Conservation (phyloP, 2,113 vertebrate genomes). For the Podocnemis expansa region DNA sequence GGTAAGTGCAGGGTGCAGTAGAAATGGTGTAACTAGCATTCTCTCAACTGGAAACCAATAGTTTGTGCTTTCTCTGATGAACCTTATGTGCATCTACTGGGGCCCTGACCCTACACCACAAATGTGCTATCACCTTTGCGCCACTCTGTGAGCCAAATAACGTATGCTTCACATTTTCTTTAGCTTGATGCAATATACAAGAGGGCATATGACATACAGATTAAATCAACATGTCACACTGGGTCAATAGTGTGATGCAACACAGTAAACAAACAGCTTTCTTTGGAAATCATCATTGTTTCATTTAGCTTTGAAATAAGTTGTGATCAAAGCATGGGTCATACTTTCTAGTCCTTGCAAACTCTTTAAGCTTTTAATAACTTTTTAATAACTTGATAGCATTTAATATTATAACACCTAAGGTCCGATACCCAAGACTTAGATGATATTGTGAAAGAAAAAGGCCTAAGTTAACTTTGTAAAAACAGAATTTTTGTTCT, state of each 20-base stretch:
- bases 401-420: conserved; percentile 19
- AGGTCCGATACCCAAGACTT: not conserved
- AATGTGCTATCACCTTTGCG: not conserved
- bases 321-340: not conserved
- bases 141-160: not conserved
- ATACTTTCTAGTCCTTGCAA: not conserved
- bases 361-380: not conserved
- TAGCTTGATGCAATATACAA: not conserved
- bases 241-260: not conserved
- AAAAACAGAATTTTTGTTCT: not conserved
- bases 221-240: not conserved
- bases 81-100: accelerated
- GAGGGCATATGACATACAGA: not conserved
- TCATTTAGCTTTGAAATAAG: not conserved
- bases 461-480: not conserved
- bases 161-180: not conserved
- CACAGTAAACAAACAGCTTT: not conserved
- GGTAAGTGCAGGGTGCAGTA: not conserved
- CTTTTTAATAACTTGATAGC: not conserved
- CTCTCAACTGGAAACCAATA: not conserved
- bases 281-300: not conserved
- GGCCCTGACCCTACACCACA: not conserved
- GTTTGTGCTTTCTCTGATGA: not conserved
- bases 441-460: conserved; percentile 26
- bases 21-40: not conserved